Conservation (phyloP, 2,888 invertebrate species). For the Andrena praecox region DNA sequence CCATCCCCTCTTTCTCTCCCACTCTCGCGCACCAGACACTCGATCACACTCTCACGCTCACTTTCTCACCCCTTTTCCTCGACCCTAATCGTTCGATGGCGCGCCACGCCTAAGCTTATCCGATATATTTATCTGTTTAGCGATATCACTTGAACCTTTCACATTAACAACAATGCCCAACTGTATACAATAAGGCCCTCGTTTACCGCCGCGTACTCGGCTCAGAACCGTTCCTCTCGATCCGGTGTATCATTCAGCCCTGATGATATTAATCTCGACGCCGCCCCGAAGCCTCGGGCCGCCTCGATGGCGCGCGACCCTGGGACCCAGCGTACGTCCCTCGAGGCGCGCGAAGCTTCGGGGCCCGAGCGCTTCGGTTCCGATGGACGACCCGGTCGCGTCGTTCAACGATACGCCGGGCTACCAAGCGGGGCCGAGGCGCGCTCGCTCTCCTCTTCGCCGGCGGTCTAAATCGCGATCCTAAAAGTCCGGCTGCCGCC, state of each 20-base stretch:
- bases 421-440: neutral
- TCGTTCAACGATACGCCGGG: conserved; percentile 1
- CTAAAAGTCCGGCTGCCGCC: conserved; percentile 41
- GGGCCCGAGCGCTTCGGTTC: neutral
- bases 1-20: conserved; percentile 3
- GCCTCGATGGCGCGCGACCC: neutral
- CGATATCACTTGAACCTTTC: conserved; percentile 80
- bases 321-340: neutral
- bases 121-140: conserved; percentile 79
- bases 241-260: conserved; percentile 25
- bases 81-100: conserved; percentile 41
- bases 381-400: neutral
- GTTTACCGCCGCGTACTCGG: conserved; percentile 71
- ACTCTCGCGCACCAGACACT: neutral
- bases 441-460: neutral
- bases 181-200: conserved; percentile 84
- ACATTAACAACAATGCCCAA: conserved; percentile 84
- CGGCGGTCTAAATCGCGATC: conserved; percentile 43
- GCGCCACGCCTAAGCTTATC: conserved; percentile 68
- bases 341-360: neutral
- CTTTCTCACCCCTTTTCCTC: conserved; percentile 34
- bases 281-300: neutral
- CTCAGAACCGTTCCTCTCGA: conserved; percentile 48
- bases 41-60: conserved; percentile 3
- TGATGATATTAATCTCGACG: conserved; percentile 17